Base-by-base conservation (phyloP, 2,888 invertebrate species). In the Zootermopsis nevadensis region DNA sequence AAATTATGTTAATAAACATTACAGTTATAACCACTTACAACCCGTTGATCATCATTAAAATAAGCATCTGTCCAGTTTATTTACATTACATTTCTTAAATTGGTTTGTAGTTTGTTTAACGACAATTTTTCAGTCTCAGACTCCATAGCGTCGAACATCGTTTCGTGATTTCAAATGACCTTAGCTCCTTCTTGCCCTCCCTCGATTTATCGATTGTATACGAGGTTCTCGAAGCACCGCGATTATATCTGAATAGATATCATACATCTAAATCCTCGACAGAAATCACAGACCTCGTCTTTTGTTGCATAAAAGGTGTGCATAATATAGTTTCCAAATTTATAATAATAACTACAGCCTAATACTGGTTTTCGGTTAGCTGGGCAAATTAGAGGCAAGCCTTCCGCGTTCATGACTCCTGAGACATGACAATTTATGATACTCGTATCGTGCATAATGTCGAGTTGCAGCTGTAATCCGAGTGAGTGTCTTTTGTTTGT, bases 291-390 rank as follows among this genome's bases (percentile, higher is more conserved):
- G 72, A n/a, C 38, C n/a, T 76, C 35, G n/a, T 30, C 27, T 76
- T 76, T 27, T 76, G 76, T 42, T 76, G 42, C 48, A 48, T 74
- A 74, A 74, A 74, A 3, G n/a, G 22, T 74, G 69, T 35, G 24
- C 38, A 35, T 48, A 76, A 76, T 42, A 42, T 30, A 30, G 42
- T 76, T 76, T 76, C 38, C 27, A 48, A 42, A 76, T 48, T 6
- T 76, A 48, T 76, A 74, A 74, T 74, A 74, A 74, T 74, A 74
- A 74, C 42, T 76, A 27, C n/a, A n/a, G n/a, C n/a, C n/a, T 15
- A 30, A 42, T 38, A 76, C 48, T 76, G n/a, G 42, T 48, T 76
- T 76, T 76, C 76, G 76, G 76, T 76, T 19, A 30, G 3, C 27
- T 19, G 4, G 12, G 76, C 35, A 76, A 76, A 76, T 76, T 76